phyloP scores from a whole-genome alignment of 2,888 invertebrate species.

The Mimachlamys varia region DNA sequence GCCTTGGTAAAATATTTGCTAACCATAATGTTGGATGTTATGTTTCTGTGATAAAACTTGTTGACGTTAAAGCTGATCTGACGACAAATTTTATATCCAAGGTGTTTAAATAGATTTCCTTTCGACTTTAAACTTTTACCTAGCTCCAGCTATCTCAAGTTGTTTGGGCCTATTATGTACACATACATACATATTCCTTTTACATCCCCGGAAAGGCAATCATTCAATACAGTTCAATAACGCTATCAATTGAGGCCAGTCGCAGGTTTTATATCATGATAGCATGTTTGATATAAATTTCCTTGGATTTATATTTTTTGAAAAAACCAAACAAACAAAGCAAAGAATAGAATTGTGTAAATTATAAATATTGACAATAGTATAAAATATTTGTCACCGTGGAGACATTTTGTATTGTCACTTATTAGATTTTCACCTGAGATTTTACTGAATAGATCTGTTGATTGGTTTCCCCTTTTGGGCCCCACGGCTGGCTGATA shows the following conservation, averaged over 20 bases:
- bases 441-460: not conserved
- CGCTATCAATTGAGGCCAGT: slow-evolving; percentile 6
- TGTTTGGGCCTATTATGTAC: slow-evolving; percentile 29
- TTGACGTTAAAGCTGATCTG: slow-evolving; percentile 26
- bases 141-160: slow-evolving; percentile 9
- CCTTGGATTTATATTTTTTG: not conserved
- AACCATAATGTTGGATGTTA: slow-evolving; percentile 36
- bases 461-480: not conserved
- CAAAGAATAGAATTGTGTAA: not conserved
- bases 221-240: slow-evolving; percentile 29
- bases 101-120: slow-evolving; percentile 32
- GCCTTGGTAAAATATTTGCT: not conserved
- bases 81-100: slow-evolving; percentile 28
- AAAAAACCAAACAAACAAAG: not conserved
- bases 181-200: slow-evolving; percentile 34
- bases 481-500: slow-evolving; percentile 14
- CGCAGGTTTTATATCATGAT: not conserved
- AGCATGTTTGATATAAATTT: not conserved
- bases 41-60: not conserved
- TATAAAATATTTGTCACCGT: not conserved
- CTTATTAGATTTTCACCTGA: slow-evolving; percentile 1
- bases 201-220: slow-evolving; percentile 27
- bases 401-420: not conserved
- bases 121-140: slow-evolving; percentile 24
- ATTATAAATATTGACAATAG: not conserved